These are phyloP conservation scores for Melanotaenia nigrans DNA, from an alignment of 2,797 vertebrate genomes.

Conservation along the genomic window DNA sequence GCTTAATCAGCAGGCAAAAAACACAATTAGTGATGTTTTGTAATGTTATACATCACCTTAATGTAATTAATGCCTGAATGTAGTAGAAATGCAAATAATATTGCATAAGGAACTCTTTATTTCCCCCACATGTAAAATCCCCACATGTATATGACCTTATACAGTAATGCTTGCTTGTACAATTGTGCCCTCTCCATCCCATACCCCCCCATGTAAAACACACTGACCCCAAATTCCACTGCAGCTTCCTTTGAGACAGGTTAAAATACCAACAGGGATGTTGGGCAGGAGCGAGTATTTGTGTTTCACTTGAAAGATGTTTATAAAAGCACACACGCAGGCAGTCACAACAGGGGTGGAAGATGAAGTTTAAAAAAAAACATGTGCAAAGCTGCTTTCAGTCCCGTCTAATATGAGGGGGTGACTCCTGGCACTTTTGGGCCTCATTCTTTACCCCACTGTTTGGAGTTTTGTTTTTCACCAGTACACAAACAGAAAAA, in stretches of 20 bases:
- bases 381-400: slow-evolving; percentile 16
- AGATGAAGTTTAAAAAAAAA: background rate
- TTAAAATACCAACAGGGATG: slow-evolving; percentile 33
- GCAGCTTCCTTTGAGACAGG: slow-evolving; percentile 28
- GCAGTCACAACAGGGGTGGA: slow-evolving; percentile 10
- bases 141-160: background rate
- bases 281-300: slow-evolving; percentile 23
- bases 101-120: background rate
- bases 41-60: background rate
- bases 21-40: background rate
- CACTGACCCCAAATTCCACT: slow-evolving; percentile 24
- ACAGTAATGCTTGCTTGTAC: background rate
- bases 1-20: background rate
- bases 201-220: slow-evolving; percentile 9
- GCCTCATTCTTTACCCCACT: slow-evolving; percentile 8
- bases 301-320: slow-evolving; percentile 42
- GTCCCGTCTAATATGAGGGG: slow-evolving; percentile 14
- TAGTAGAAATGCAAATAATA: background rate
- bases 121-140: background rate
- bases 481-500: slow-evolving; percentile 22
- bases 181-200: background rate
- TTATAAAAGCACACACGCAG: slow-evolving; percentile 12
- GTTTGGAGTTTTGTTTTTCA: slow-evolving; percentile 43
- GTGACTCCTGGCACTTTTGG: background rate
- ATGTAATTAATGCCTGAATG: background rate